phyloP scores from a whole-genome alignment of 2,797 vertebrate species.

The Tokudaia tokunoshimensis region DNA sequence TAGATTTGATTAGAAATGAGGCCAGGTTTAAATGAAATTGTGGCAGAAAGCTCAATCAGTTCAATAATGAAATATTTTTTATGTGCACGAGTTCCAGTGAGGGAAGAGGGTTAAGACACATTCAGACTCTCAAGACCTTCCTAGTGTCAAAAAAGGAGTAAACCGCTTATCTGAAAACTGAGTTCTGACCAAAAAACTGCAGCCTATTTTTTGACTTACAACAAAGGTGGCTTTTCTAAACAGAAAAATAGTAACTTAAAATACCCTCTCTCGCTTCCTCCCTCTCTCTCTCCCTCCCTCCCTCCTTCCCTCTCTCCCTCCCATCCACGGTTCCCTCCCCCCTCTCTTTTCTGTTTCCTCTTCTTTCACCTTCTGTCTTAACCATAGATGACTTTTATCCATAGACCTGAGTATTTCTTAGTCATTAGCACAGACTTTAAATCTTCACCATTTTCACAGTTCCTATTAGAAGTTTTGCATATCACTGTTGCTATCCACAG shows the following conservation, averaged over 20 bases:
- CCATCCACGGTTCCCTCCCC: neutral
- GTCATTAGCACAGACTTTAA: neutral
- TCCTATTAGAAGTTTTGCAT: conserved; percentile 34
- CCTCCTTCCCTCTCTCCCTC: neutral
- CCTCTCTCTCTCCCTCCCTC: too few relatives aligned
- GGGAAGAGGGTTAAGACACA: conserved; percentile 14
- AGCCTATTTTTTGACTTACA: neutral
- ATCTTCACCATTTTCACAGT: conserved; percentile 40
- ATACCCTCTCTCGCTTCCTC: neutral
- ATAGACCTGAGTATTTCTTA: conserved; percentile 25
- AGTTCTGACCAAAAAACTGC: neutral
- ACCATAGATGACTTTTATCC: conserved; percentile 16
- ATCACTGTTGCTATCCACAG: neutral
- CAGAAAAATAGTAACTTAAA: conserved; percentile 17
- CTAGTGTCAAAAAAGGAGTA: conserved; percentile 23
- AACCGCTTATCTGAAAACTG: conserved; percentile 10
- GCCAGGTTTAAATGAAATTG: conserved; percentile 56
- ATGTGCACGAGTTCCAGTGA: neutral
- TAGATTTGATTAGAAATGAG: conserved; percentile 66
- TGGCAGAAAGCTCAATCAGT: conserved; percentile 46
- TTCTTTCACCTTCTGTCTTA: neutral
- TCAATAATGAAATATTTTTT: conserved; percentile 35
- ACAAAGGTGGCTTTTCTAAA: neutral
- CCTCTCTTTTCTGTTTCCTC: too few relatives aligned
- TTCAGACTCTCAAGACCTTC: neutral